Percentiles rank a stretch among this genome's conserved stretches.
phyloP scores from a whole-genome alignment of 2,113 vertebrate genomes.

The Canis aureus region DNA sequence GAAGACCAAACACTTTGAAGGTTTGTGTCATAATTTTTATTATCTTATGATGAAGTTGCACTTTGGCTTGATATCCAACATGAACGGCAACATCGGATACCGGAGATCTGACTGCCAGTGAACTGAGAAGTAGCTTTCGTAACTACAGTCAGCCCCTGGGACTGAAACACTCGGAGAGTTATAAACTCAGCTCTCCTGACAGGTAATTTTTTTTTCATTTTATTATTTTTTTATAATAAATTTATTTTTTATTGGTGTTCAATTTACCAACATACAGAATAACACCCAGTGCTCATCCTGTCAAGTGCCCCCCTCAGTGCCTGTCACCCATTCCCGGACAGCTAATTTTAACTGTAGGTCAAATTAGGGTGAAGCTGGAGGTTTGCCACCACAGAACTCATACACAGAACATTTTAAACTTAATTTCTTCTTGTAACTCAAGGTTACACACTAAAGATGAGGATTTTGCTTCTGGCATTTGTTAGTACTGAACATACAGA shows the following conservation, averaged over 20 bases:
- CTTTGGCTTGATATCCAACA: background rate
- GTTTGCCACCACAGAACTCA: background rate
- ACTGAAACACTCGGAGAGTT: background rate
- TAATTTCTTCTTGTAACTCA: constrained; percentile 29
- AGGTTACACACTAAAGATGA: constrained; percentile 26
- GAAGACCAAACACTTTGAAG: background rate
- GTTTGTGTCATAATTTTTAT: background rate
- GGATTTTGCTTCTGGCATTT: background rate
- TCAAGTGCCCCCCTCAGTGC: too few species aligned
- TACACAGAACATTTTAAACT: background rate
- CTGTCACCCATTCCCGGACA: too few species aligned
- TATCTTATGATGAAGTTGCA: background rate
- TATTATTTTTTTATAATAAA: too few species aligned
- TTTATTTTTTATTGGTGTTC: too few species aligned
- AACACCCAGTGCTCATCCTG: too few species aligned
- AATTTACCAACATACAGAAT: too few species aligned
- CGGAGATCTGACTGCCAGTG: background rate
- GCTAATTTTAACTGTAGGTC: background rate
- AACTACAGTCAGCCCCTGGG: background rate
- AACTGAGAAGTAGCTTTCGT: background rate
- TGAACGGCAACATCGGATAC: background rate
- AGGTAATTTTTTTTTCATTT: background rate
- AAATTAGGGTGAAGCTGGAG: background rate
- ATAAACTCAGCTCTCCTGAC: background rate
- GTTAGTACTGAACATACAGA: background rate